A percentile compares a stretch with the other conserved stretches of the same genome.
Evolutionary conservation across 2,888 invertebrate genomes (phyloP).

Genomic region (Camponotus fellah): DNA sequence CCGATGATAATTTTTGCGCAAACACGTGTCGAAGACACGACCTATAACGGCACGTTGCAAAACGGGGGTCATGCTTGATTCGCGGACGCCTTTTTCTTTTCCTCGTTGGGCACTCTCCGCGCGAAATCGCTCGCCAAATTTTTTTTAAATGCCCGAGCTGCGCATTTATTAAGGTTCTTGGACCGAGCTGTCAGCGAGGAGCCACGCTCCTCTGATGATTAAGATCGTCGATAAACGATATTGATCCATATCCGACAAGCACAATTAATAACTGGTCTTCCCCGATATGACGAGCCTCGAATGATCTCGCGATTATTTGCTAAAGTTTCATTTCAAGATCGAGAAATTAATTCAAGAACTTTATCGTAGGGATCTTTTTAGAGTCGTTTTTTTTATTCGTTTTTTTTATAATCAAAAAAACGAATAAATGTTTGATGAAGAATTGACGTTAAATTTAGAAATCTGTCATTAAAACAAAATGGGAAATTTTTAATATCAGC

Average conservation of each 20-base stretch:
- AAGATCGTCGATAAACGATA: conserved; percentile 61
- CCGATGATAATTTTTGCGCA: conserved; percentile 33
- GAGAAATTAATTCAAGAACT: neutral
- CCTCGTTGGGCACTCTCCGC: neutral
- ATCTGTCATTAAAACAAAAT: neutral
- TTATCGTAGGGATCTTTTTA: neutral
- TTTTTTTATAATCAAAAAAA: neutral
- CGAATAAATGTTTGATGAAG: neutral
- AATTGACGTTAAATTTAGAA: neutral
- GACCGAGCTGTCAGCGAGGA: conserved; percentile 45
- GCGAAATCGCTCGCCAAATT: conserved; percentile 26
- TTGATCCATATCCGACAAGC: conserved; percentile 54
- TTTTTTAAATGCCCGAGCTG: conserved; percentile 20
- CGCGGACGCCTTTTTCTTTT: conserved; percentile 22
- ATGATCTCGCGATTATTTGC: neutral
- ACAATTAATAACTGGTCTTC: conserved; percentile 57
- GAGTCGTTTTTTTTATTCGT: too few relatives aligned
- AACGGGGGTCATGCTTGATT: neutral
- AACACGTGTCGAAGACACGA: conserved; percentile 28
- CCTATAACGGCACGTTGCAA: neutral
- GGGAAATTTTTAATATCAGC: neutral
- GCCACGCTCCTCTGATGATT: conserved; percentile 31
- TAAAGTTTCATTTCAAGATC: conserved; percentile 14
- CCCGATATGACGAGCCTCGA: neutral
- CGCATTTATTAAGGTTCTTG: conserved; percentile 35